Conservation (phyloP, 2,797 vertebrate genomes). For the Pangasius larnaudii region DNA sequence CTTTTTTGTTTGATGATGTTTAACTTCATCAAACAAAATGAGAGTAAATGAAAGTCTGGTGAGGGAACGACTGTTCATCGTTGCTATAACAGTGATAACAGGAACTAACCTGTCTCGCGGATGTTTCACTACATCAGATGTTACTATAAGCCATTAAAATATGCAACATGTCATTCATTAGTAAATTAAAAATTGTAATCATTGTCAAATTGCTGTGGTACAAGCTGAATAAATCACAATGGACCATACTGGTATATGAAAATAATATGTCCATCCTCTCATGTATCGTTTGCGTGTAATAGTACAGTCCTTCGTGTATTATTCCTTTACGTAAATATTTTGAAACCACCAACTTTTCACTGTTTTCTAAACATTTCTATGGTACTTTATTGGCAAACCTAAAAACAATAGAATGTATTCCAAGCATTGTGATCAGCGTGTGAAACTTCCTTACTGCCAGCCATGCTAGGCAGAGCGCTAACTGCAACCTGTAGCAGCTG, state of each 20-base stretch:
- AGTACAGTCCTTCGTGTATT: not conserved
- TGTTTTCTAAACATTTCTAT: not conserved
- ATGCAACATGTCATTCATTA: not conserved
- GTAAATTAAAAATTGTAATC: not conserved
- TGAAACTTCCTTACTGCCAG: not conserved
- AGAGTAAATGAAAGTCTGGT: not conserved
- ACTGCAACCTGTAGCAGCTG: not conserved
- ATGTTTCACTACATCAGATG: not conserved
- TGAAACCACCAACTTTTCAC: not conserved
- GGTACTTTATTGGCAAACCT: not conserved
- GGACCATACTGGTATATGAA: not conserved
- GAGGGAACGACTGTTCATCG: not conserved
- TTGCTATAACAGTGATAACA: not conserved
- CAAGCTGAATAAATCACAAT: not conserved
- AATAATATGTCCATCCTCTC: not conserved
- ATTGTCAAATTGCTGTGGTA: not conserved
- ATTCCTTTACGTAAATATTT: not conserved
- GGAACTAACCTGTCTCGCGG: not conserved
- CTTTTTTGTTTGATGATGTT: not conserved
- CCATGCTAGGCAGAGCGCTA: too few species aligned
- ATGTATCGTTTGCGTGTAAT: not conserved
- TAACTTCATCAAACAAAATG: too few species aligned
- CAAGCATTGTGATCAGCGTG: not conserved
- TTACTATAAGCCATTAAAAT: not conserved
- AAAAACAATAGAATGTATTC: not conserved